These are phyloP conservation scores for Noctua pronuba DNA, from an alignment of 2,888 invertebrate genomes.

Conservation along the genomic window DNA sequence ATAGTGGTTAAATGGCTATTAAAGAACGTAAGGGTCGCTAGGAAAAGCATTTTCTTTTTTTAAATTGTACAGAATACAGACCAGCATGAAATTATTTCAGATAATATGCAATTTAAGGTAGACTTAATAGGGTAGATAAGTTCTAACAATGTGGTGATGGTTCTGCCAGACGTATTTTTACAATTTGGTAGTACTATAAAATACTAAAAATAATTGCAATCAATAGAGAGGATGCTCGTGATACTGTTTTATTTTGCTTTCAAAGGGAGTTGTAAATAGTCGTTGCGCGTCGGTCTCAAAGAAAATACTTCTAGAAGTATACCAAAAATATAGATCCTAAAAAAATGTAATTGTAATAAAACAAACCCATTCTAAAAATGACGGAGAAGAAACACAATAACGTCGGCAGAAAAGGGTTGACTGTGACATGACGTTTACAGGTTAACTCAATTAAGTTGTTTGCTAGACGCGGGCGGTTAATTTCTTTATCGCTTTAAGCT, in stretches of 20 bases:
- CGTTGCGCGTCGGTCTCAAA: neutral
- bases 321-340: neutral
- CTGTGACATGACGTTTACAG: slow-evolving; percentile 83
- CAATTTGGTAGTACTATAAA: neutral
- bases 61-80: slow-evolving; percentile 15
- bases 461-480: slow-evolving; percentile 73
- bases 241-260: neutral
- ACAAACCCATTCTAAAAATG: slow-evolving; percentile 42
- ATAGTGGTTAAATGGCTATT: slow-evolving; percentile 63
- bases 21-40: slow-evolving; percentile 34
- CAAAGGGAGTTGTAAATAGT: too few relatives aligned
- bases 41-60: slow-evolving; percentile 30
- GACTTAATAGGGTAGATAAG: neutral
- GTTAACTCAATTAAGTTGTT: slow-evolving; percentile 85
- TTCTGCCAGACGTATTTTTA: neutral
- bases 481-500: slow-evolving; percentile 73
- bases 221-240: neutral
- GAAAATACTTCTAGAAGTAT: neutral
- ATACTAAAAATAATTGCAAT: neutral
- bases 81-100: slow-evolving; percentile 5
- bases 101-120: slow-evolving; percentile 1
- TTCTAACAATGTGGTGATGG: neutral
- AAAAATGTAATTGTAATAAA: slow-evolving; percentile 34
- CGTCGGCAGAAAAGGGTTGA: slow-evolving; percentile 75
- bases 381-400: slow-evolving; percentile 61